phyloP scores from a whole-genome alignment of 2,113 vertebrate species.

The Myotis brandtii region DNA sequence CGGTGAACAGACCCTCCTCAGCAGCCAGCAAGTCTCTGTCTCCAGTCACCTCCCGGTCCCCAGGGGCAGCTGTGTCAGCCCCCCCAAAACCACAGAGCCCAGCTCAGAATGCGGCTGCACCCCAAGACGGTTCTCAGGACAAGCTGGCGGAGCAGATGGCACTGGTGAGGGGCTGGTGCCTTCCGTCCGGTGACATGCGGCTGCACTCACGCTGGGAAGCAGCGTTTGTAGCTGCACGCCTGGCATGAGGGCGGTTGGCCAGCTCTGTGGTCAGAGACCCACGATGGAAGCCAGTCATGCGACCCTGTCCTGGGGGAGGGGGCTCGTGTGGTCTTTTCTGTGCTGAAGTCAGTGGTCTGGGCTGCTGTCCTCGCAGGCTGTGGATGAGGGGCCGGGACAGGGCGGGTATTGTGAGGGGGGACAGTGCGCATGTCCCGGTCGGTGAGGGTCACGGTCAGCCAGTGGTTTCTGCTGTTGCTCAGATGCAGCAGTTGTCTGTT shows the following conservation, averaged over 20 bases:
- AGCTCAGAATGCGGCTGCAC: slow-evolving; percentile 87
- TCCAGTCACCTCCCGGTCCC: slow-evolving; percentile 91
- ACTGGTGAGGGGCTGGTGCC: slow-evolving; percentile 85
- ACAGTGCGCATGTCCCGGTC: background rate
- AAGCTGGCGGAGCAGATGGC: slow-evolving; percentile 96
- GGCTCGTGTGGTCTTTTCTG: background rate
- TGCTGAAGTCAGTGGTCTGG: background rate
- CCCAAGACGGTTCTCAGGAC: slow-evolving; percentile 93
- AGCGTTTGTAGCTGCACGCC: background rate
- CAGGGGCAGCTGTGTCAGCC: slow-evolving; percentile 88
- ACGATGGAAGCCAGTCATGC: accelerated
- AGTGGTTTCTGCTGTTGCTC: background rate
- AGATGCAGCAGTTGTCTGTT: background rate
- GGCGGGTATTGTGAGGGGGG: accelerated
- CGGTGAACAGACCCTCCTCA: slow-evolving; percentile 88
- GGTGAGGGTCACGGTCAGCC: accelerated
- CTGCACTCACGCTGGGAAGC: no score
- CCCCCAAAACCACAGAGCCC: slow-evolving; percentile 90
- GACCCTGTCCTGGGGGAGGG: background rate
- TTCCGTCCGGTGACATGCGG: accelerated
- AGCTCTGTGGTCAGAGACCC: background rate
- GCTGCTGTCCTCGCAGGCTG: background rate
- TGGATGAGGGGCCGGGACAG: background rate
- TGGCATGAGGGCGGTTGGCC: accelerated
- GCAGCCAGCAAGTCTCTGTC: slow-evolving; percentile 88